These are phyloP conservation scores for Drosophila leontia DNA, from an alignment of 1,140 invertebrate genomes.

Conservation along the genomic window DNA sequence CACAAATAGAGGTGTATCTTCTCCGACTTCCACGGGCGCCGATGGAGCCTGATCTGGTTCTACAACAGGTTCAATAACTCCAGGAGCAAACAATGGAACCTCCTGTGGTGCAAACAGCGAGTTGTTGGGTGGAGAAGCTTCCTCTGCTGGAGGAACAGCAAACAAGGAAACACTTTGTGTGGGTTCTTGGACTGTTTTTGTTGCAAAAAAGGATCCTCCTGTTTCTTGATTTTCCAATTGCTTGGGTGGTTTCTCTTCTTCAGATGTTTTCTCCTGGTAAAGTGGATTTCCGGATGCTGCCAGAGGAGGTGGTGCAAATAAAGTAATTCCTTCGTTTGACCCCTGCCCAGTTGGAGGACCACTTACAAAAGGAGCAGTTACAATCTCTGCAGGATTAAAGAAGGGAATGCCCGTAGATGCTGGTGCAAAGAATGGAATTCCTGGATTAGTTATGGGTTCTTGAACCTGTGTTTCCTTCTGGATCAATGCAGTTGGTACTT, in stretches of 20 bases:
- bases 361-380: neutral
- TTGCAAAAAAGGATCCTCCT: neutral
- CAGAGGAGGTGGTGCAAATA: slow-evolving; percentile 18
- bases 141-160: too few species aligned
- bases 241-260: neutral
- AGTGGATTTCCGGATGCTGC: slow-evolving; percentile 6
- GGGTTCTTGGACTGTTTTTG: neutral
- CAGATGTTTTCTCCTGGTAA: neutral
- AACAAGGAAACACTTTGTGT: neutral
- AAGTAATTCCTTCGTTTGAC: slow-evolving; percentile 19
- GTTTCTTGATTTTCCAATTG: neutral
- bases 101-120: slow-evolving; percentile 5
- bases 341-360: neutral
- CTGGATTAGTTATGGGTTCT: slow-evolving; percentile 6
- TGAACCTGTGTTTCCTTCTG: neutral
- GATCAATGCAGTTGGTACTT: neutral
- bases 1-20: slow-evolving; percentile 48
- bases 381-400: slow-evolving; percentile 8
- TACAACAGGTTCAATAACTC: slow-evolving; percentile 21
- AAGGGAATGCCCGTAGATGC: slow-evolving; percentile 7
- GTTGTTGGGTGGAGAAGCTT: neutral
- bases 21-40: neutral
- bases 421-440: slow-evolving; percentile 22
- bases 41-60: slow-evolving; percentile 14
- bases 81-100: slow-evolving; percentile 9